Base-by-base conservation (phyloP, 1,140 invertebrate species). In the Drosophila nasuta region DNA sequence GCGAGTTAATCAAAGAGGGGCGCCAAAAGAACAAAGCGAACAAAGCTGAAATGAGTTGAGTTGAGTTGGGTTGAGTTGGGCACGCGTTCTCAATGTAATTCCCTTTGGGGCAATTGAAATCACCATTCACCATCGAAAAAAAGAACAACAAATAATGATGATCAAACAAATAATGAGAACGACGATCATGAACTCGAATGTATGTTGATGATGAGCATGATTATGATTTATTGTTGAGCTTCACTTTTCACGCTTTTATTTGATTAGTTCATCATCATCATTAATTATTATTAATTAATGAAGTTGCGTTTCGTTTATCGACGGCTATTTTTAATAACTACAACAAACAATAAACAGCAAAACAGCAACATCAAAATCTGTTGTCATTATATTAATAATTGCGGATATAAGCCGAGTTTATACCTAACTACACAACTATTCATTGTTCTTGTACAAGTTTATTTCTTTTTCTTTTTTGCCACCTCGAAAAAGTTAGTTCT, bases 211-310 rank as follows among this genome's bases (percentile, higher is more conserved):
- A 28, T 48, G 10, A 38, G n/a, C 0, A 30, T 41, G 28, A 54
- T 54, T 25, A 46, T 67, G n/a, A 45, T 59, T 4, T 65, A 17
- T 30, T 10, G n/a, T 45, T 67, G 54, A 52, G 59, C 63, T 75
- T 83, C 56, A 89, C 81, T 89, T 88, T 89, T 89, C 85, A 88
- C 85, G 85, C 85, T 81, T 89, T 74, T 81, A 88, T 88, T 89
- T 89, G 85, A 88, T 89, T 81, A 71, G 87, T 79, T 89, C 75
- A 81, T 89, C 86, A 89, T 85, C 86, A 89, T 81, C 81, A 81
- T 88, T 88, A 85, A 89, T 88, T 88, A 78, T 81, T 81, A 79
- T 85, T 79, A 81, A 89, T 88, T 89, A 88, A 78, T 83, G 64
- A 71, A 75, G 51, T 66, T 75, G 51, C 49, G 60, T 45, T 60